Base-by-base conservation (phyloP, 2,797 vertebrate genomes). In the Sebastes iracundus region DNA sequence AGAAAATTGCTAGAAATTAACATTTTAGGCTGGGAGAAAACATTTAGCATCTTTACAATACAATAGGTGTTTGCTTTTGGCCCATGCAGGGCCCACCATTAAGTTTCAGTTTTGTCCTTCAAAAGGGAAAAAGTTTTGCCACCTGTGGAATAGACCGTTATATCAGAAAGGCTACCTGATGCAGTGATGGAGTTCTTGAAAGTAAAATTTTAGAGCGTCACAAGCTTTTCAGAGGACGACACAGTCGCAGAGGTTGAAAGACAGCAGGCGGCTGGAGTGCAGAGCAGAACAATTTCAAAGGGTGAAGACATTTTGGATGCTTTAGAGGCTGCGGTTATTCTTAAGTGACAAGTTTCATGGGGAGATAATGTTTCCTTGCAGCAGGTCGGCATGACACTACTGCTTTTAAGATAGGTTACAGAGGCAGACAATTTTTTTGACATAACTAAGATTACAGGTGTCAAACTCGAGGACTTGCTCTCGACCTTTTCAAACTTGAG, bases 341-440 rank as follows among this genome's bases (percentile, higher is more conserved):
- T 22, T 69, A 77, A 82, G 60, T 62, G 38, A 75, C 81, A 81
- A 4, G 72, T 72, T 81, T 81, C 77, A 72, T 4, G n/a, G 49
- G 18, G 76, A 66, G 62, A 82, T 79, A 79, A 82, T 76, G 69
- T 66, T 71, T 73, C 52, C 42, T 64, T 66, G 10, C 61, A 72
- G 72, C 58, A 52, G 46, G 46, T 62, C 33, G 22, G 52, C 32
- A 18, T 35, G 38, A 76, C 58, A 67, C 30, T n/a, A 6, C 53
- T 11, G 7, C 68, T 83, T 84, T 81, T 28, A 52, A 81, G 56
- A 53, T 23, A 7, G 30, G 52, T 77, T 52, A 67, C 23, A 25
- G 18, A 28, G 33, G 68, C 65, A 52, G 16, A 28, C 59, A 76
- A 42, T 38, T 33, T 5, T 38, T 38, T 38, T 38, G 35, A 49